Evolutionary conservation across 2,888 invertebrate genomes (phyloP), one percentile per base, ranked within the genome.

Genomic region (Camptogramma bilineatum): DNA sequence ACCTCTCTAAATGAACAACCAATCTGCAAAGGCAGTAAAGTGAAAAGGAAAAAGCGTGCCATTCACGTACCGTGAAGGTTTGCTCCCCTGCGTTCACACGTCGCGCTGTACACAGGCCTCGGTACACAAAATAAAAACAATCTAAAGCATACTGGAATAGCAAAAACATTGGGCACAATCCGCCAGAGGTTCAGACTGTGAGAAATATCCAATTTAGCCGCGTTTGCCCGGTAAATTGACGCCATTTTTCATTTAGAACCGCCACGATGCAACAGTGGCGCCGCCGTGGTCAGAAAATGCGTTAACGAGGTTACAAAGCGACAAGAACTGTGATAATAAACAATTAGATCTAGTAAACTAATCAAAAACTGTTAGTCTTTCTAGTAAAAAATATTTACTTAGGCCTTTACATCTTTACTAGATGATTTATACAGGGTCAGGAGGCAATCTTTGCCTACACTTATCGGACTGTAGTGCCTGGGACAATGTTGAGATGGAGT

Each of bases 161-260:
- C 69, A 73, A 75, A 84, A 84, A 82, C 79, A 82, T 73, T 75
- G 77, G 74, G 73, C 84, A 81, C 79, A 81, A 73, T 78, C 75
- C 75, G 73, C 79, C 76, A 71, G 78, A 78, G 82, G 80, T 78
- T 85, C 79, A 84, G 85, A 75, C 83, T 81, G 86, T 86, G 89
- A 88, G 87, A 89, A 90, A 90, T 89, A 88, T 88, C 90, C 91
- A 91, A 91, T 91, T 91, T 91, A 85, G 86, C 84, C 78, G 85
- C 84, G 86, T 86, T 89, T 88, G 82, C 86, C 85, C 87, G 82
- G 81, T 84, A 91, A 91, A 92, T 92, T 87, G 91, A 79, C 83
- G 86, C 85, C 84, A 91, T 92, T 89, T 90, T 87, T 91, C 90
- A 90, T 87, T 85, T 82, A 75, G 83, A 59, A 55, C 77, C 74